Conservation (phyloP, 2,797 vertebrate genomes). For the Antrozous pallidus region DNA sequence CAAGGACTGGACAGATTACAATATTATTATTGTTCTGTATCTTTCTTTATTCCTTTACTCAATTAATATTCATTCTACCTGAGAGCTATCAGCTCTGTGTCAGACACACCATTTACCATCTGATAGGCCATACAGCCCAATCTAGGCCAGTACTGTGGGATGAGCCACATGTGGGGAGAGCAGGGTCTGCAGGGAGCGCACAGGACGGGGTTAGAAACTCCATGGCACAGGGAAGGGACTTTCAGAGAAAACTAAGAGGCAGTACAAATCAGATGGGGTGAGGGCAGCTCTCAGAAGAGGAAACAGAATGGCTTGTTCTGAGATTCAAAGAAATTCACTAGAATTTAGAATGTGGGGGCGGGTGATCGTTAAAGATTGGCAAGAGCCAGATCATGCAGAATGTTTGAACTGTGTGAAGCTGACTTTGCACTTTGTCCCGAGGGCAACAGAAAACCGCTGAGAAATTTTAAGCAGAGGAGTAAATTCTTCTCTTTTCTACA, state of each 20-base stretch:
- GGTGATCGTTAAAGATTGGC: neutral
- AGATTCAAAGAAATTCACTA: neutral
- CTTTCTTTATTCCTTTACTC: neutral
- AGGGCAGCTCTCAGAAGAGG: neutral
- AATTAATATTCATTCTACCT: neutral
- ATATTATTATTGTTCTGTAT: neutral
- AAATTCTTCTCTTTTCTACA: neutral
- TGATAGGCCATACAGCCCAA: fast-evolving
- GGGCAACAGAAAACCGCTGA: neutral
- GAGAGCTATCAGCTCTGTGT: neutral
- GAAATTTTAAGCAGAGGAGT: neutral
- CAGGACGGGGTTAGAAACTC: neutral
- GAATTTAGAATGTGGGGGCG: neutral
- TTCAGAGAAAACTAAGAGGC: neutral
- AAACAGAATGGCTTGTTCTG: neutral
- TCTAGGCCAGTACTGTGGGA: fast-evolving
- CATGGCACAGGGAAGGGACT: neutral
- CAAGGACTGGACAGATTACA: neutral
- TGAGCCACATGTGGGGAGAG: fast-evolving
- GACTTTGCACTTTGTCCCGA: neutral
- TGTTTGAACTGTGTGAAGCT: neutral
- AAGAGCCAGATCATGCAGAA: neutral
- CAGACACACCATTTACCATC: neutral
- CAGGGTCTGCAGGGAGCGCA: fast-evolving
- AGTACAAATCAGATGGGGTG: neutral